phyloP scores from a whole-genome alignment of 2,113 vertebrate genomes.

The Pundamilia nyererei region DNA sequence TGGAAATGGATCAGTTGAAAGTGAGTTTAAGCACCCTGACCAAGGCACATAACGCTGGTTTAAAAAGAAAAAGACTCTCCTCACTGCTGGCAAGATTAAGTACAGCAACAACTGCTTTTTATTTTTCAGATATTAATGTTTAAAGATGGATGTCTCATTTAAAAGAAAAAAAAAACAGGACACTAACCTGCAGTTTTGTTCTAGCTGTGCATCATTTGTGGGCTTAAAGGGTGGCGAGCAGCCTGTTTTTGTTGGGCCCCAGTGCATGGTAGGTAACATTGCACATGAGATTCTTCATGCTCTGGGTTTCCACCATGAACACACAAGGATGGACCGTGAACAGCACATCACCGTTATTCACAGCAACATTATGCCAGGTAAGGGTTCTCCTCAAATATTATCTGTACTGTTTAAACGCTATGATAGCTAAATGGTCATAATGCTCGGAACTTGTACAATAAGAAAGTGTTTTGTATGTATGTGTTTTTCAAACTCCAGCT shows the following conservation, averaged over 20 bases:
- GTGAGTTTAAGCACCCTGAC: not conserved
- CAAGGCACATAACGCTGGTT: not conserved
- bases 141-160: not conserved
- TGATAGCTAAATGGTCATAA: not conserved
- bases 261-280: slow-evolving; percentile 67
- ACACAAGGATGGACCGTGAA: slow-evolving; percentile 67
- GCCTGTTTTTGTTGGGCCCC: slow-evolving; percentile 37
- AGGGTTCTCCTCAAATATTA: not conserved
- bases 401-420: accelerated
- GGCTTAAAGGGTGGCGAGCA: slow-evolving; percentile 69
- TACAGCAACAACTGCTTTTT: not conserved
- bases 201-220: slow-evolving; percentile 73
- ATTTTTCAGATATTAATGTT: not conserved
- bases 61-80: not conserved
- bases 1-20: not conserved
- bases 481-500: not conserved
- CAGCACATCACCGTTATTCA: slow-evolving; percentile 51
- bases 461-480: not conserved
- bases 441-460: not conserved
- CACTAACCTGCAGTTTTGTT: not conserved
- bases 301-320: slow-evolving; percentile 78
- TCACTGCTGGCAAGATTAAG: not conserved
- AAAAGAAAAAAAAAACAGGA: accelerated
- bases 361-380: slow-evolving; percentile 64
- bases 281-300: slow-evolving; percentile 76